Evolutionary conservation across 2,888 invertebrate genomes (phyloP).

Genomic region (Thereva nobilitata): DNA sequence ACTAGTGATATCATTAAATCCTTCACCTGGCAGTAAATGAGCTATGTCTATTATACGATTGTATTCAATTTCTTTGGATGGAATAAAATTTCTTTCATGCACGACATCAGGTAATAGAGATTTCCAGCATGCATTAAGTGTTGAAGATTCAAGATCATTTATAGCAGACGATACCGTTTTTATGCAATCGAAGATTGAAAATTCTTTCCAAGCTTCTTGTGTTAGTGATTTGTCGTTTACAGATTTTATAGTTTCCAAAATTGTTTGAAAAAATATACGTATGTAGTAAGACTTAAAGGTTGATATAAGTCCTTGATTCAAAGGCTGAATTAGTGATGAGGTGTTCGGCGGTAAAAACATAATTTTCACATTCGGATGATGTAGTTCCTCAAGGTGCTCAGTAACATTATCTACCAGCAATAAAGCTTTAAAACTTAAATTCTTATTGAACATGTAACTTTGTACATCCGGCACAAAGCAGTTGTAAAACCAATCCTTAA

Average conservation of each 20-base stretch:
- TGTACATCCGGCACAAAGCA: slow-evolving; percentile 11
- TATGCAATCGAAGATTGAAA: slow-evolving; percentile 16
- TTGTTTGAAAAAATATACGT: slow-evolving; percentile 34
- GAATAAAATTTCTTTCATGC: not conserved
- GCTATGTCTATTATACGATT: not conserved
- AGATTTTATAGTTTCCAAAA: slow-evolving; percentile 37
- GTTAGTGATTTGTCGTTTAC: slow-evolving; percentile 1
- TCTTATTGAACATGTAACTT: slow-evolving; percentile 3
- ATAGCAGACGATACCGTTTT: slow-evolving; percentile 12
- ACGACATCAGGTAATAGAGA: not conserved
- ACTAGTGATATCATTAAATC: not conserved
- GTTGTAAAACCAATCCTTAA: slow-evolving; percentile 26
- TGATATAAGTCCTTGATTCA: slow-evolving; percentile 22
- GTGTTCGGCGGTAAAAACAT: slow-evolving; percentile 25
- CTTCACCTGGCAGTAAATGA: slow-evolving; percentile 1
- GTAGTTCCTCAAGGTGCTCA: slow-evolving; percentile 11
- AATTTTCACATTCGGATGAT: slow-evolving; percentile 18
- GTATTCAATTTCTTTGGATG: not conserved
- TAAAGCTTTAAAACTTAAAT: slow-evolving; percentile 11
- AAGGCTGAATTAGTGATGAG: slow-evolving; percentile 20
- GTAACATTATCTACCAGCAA: slow-evolving; percentile 24
- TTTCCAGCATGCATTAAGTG: slow-evolving; percentile 8
- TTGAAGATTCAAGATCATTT: slow-evolving; percentile 12
- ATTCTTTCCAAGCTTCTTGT: slow-evolving; percentile 27
- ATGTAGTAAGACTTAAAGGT: slow-evolving; percentile 29